phyloP scores from a whole-genome alignment of 2,888 invertebrate species.

The Synanthedon tipuliformis region DNA sequence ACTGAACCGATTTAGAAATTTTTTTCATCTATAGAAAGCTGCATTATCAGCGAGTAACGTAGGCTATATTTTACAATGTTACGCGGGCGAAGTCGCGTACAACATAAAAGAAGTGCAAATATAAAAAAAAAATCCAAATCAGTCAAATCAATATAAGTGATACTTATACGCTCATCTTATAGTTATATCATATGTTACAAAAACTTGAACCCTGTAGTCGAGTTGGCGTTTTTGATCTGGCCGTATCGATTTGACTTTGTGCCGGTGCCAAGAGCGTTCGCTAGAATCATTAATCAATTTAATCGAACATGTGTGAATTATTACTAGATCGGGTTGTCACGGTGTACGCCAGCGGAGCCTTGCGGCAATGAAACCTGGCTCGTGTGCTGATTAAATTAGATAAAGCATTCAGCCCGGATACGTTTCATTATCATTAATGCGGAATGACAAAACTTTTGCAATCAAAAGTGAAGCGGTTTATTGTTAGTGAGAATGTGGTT shows the following conservation, averaged over 20 bases:
- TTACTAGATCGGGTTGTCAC: background rate
- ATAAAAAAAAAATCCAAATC: no score
- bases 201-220: background rate
- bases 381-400: background rate
- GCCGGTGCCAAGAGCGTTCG: background rate
- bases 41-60: no score
- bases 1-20: no score
- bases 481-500: slow-evolving; percentile 2
- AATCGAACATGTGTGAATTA: background rate
- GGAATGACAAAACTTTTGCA: background rate
- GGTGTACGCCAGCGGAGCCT: background rate
- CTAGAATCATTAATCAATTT: background rate
- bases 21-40: no score
- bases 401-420: background rate
- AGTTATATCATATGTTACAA: no score
- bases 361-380: background rate
- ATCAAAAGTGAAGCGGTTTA: slow-evolving; percentile 18
- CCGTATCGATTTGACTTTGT: background rate
- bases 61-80: no score
- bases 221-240: background rate
- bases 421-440: background rate
- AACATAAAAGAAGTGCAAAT: no score
- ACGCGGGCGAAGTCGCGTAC: no score
- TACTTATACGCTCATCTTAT: no score
- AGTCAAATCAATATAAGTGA: no score